Base-by-base conservation (phyloP, 1,140 invertebrate genomes). In the Drosophila takahashii region DNA sequence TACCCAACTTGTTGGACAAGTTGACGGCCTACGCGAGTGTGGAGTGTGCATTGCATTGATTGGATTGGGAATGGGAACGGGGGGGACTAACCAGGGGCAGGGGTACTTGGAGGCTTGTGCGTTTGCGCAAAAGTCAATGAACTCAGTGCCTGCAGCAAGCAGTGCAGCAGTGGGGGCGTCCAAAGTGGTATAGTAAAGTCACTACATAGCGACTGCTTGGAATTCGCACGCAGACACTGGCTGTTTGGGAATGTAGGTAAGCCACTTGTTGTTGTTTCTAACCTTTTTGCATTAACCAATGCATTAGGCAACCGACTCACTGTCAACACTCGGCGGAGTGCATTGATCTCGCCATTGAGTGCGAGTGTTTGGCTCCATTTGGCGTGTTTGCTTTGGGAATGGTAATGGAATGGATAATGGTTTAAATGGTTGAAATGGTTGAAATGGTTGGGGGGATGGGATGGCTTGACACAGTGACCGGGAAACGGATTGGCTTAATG, bases 41-140 rank as follows among this genome's bases (percentile, higher is more conserved):
- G 83, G 81, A 81, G 81, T 87, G 78, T 83, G 83, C 84, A 87
- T 87, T 87, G 83, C 85, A 87, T 87, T 86, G 83, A 75, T 76
- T 72, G 61, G 71, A n/a, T 1, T 15, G 26, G 15, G 22, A 4
- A 15, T 16, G 7, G n/a, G 15, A 10, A 10, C 2, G 16, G 13
- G 9, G 13, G 44, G 6, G 42, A 16, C 8, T 9, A 11, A 9
- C 4, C 18, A 7, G n/a, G 15, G 3, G 2, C 4, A 6, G 52
- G 26, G 22, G 51, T 13, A n/a, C 8, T 87, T 87, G 83, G 83
- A 87, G 83, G 83, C 83, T 81, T 87, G 84, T 87, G 83, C 83
- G 83, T 86, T 87, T 87, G 83, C 83, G 76, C 79, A 79, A 87
- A 87, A 89, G 83, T 87, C 83, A 87, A 87, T 87, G 84, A 87